Evolutionary conservation across 2,797 vertebrate genomes (phyloP).

Genomic region (Paedocypris micromegethes): DNA sequence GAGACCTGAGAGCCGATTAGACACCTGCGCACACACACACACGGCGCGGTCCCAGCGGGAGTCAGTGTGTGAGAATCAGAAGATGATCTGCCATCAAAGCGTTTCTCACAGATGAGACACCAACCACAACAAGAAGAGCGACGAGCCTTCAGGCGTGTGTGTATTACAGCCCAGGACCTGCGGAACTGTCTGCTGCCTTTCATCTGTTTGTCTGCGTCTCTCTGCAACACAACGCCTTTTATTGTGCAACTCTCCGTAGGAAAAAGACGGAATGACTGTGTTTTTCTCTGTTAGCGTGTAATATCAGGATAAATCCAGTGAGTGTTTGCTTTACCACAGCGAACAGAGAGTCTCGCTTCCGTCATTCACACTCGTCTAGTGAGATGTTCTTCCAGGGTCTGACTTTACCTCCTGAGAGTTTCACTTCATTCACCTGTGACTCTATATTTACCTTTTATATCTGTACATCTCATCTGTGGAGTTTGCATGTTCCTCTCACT

Average conservation of each 20-base stretch:
- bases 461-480: too few relatives aligned
- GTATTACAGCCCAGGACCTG: conserved; percentile 15
- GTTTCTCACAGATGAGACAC: conserved; percentile 11
- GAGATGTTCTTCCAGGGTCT: too few relatives aligned
- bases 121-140: conserved; percentile 29
- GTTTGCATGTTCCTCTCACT: too few relatives aligned
- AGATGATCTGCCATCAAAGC: conserved; percentile 30
- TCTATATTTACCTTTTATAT: too few relatives aligned
- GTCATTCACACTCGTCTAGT: too few relatives aligned
- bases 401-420: too few relatives aligned
- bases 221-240: conserved; percentile 1
- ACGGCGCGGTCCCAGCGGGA: conserved; percentile 21
- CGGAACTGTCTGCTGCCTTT: conserved; percentile 8
- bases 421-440: too few relatives aligned
- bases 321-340: too few relatives aligned
- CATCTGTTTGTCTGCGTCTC: background rate
- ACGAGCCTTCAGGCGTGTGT: conserved; percentile 20
- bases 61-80: conserved; percentile 17
- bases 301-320: too few relatives aligned
- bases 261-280: too few relatives aligned
- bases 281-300: too few relatives aligned
- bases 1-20: conserved; percentile 16
- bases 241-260: background rate
- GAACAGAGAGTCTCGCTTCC: too few relatives aligned
- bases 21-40: conserved; percentile 25